These are phyloP conservation scores for Anarsia innoxiella DNA, from an alignment of 2,888 invertebrate species.

Conservation along the genomic window DNA sequence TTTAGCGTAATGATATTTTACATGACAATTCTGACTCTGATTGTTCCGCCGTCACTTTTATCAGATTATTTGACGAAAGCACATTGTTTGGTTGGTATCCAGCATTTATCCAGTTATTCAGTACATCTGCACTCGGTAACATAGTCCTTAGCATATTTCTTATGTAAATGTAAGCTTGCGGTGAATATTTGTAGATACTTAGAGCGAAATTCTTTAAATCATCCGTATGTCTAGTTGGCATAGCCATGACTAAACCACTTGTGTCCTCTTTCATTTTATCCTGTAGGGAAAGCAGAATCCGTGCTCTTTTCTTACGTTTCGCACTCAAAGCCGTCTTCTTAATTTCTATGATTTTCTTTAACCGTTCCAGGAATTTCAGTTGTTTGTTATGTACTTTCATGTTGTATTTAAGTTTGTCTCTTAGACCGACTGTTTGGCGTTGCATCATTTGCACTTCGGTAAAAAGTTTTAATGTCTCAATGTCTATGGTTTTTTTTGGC, in stretches of 20 bases:
- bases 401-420: conserved; percentile 53
- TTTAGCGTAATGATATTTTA: conserved; percentile 34
- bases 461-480: conserved; percentile 51
- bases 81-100: conserved; percentile 55
- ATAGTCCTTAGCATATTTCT: conserved; percentile 61
- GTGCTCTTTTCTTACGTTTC: conserved; percentile 60
- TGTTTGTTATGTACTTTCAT: conserved; percentile 55
- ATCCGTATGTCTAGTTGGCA: conserved; percentile 63
- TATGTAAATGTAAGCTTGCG: conserved; percentile 63
- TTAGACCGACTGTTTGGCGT: conserved; percentile 42
- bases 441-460: conserved; percentile 62
- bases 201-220: conserved; percentile 64
- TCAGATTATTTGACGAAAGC: conserved; percentile 40
- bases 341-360: conserved; percentile 52
- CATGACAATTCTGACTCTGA: conserved; percentile 57
- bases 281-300: conserved; percentile 54
- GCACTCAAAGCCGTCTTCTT: conserved; percentile 53
- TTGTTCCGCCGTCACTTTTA: conserved; percentile 57
- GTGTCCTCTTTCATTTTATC: conserved; percentile 65
- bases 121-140: conserved; percentile 58
- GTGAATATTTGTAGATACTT: conserved; percentile 65
- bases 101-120: conserved; percentile 54
- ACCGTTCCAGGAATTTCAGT: conserved; percentile 39
- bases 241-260: conserved; percentile 57
- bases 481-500: conserved; percentile 22